Conservation (phyloP, 2,113 vertebrate species). For the Colinus virginianus region DNA sequence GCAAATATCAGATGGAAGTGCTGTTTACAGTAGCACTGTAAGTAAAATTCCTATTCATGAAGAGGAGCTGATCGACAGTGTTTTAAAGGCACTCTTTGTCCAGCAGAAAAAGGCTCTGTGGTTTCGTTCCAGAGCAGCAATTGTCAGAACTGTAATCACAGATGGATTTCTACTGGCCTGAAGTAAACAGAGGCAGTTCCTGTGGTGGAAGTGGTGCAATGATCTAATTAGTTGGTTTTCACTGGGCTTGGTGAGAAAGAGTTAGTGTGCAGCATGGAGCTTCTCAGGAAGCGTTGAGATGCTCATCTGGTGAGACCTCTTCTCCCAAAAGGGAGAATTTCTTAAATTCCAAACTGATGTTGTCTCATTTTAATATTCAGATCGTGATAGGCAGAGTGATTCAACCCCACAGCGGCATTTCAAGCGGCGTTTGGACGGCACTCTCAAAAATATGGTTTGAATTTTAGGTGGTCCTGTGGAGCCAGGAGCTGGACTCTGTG, state of each 20-base stretch:
- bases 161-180: conserved; percentile 29
- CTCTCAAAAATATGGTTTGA: too few relatives aligned
- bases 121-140: conserved; percentile 21
- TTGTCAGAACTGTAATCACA: conserved; percentile 26
- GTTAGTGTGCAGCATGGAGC: not conserved
- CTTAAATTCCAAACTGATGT: not conserved
- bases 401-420: not conserved
- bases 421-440: not conserved
- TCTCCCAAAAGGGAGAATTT: not conserved
- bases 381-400: not conserved
- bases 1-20: not conserved
- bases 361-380: not conserved
- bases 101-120: not conserved
- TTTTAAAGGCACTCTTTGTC: not conserved
- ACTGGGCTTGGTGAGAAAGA: not conserved
- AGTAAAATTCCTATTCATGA: not conserved
- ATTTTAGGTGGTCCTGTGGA: too few relatives aligned
- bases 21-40: fast-evolving
- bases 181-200: conserved; percentile 26
- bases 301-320: not conserved
- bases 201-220: conserved; percentile 20
- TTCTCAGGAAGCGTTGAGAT: not conserved
- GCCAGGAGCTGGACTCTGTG: too few relatives aligned
- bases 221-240: conserved; percentile 44
- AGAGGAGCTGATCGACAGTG: not conserved